Evolutionary conservation across 2,888 invertebrate genomes (phyloP).

Genomic region (Monoplex corrugatus): DNA sequence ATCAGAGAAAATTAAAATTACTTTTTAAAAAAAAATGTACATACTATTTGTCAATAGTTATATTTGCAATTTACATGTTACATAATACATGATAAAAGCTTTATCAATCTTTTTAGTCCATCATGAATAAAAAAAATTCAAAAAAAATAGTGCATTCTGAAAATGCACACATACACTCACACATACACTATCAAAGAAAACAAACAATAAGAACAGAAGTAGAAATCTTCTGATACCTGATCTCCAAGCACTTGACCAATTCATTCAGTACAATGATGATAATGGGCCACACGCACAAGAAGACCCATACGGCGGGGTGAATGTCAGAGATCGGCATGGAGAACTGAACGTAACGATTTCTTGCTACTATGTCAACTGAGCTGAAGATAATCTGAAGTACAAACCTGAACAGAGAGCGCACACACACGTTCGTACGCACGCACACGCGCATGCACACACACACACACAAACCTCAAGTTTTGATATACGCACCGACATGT

Average conservation of each 20-base stretch:
- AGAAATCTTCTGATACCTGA: constrained; percentile 86
- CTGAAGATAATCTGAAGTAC: constrained; percentile 69
- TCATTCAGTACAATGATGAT: constrained; percentile 90
- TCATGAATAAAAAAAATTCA: too few relatives aligned
- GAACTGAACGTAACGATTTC: constrained; percentile 55
- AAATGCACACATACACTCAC: too few relatives aligned
- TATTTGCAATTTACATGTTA: too few relatives aligned
- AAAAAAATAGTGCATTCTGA: too few relatives aligned
- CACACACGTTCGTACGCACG: background rate
- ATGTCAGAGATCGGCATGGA: constrained; percentile 68
- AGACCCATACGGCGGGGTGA: constrained; percentile 82
- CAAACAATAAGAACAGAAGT: constrained; percentile 70
- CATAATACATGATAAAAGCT: too few relatives aligned
- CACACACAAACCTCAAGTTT: background rate
- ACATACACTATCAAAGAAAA: background rate
- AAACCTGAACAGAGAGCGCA: constrained; percentile 63
- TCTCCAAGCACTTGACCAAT: constrained; percentile 94
- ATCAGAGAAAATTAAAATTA: too few relatives aligned
- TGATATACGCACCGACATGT: too few relatives aligned
- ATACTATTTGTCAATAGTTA: too few relatives aligned
- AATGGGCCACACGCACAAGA: constrained; percentile 82
- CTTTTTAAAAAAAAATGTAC: too few relatives aligned
- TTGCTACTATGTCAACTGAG: constrained; percentile 66
- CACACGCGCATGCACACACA: too few relatives aligned
- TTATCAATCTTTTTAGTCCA: too few relatives aligned